A percentile compares a stretch with the other conserved stretches of the same genome.
Evolutionary conservation across 2,888 invertebrate species (phyloP).

Genomic region (Trichogramma evanescens): DNA sequence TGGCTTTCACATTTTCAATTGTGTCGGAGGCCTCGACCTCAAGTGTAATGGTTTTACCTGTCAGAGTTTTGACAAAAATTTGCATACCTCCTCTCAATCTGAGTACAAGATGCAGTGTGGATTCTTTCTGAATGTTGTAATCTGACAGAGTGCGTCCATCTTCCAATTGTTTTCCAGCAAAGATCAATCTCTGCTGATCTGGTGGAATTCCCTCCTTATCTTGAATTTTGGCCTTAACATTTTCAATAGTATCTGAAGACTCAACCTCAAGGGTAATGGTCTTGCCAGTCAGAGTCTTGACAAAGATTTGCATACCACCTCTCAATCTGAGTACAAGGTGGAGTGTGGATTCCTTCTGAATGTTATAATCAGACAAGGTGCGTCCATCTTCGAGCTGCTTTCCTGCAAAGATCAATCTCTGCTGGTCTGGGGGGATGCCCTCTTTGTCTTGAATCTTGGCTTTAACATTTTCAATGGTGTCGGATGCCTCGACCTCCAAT

Average conservation of each 20-base stretch:
- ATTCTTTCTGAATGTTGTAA: slow-evolving; percentile 93
- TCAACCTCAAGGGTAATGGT: slow-evolving; percentile 32
- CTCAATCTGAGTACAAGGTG: slow-evolving; percentile 28
- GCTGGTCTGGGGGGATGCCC: slow-evolving; percentile 48
- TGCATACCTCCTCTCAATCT: slow-evolving; percentile 73
- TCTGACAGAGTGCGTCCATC: slow-evolving; percentile 90
- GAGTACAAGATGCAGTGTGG: slow-evolving; percentile 82
- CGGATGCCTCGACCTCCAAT: slow-evolving; percentile 85
- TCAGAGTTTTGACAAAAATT: slow-evolving; percentile 10
- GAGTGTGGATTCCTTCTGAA: slow-evolving; percentile 30
- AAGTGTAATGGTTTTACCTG: slow-evolving; percentile 30
- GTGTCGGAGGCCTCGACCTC: slow-evolving; percentile 34
- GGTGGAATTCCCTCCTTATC: slow-evolving; percentile 60
- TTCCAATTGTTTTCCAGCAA: slow-evolving; percentile 92
- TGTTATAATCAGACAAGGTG: slow-evolving; percentile 30
- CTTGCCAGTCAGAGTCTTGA: slow-evolving; percentile 30
- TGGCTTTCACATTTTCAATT: slow-evolving; percentile 31
- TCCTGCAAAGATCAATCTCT: slow-evolving; percentile 31
- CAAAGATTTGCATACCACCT: slow-evolving; percentile 34
- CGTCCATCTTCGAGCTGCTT: slow-evolving; percentile 31
- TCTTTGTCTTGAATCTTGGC: slow-evolving; percentile 88
- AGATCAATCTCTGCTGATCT: slow-evolving; percentile 84
- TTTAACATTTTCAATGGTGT: slow-evolving; percentile 93
- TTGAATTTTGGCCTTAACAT: slow-evolving; percentile 29
- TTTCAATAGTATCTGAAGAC: slow-evolving; percentile 28